Conservation (phyloP, 1,140 invertebrate species). For the Phthorimaea operculella region DNA sequence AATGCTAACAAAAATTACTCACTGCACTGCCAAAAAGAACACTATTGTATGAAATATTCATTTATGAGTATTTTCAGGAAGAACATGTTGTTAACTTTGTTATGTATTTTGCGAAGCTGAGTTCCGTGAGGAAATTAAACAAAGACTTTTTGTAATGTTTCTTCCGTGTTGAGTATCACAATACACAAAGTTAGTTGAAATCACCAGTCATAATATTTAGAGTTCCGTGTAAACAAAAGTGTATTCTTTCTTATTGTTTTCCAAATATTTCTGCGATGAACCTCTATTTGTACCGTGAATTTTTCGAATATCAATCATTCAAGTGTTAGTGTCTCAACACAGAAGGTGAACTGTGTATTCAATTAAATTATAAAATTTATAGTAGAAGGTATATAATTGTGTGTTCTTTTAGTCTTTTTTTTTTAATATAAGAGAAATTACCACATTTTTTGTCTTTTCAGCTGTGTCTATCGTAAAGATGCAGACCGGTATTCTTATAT, state of each 20-base stretch:
- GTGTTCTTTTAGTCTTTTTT: too few species aligned
- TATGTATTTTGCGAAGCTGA: too few species aligned
- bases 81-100: too few species aligned
- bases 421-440: too few species aligned
- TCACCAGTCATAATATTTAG: conserved; percentile 14
- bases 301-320: not conserved
- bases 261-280: conserved; percentile 26
- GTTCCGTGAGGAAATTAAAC: too few species aligned
- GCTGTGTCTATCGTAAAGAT: conserved; percentile 18
- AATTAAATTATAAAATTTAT: not conserved
- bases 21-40: too few species aligned
- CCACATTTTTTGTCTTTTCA: too few species aligned
- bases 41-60: too few species aligned
- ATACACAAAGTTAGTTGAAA: not conserved
- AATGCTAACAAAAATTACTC: too few species aligned
- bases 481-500: conserved; percentile 21
- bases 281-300: conserved; percentile 31
- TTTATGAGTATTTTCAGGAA: too few species aligned
- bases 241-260: conserved; percentile 26
- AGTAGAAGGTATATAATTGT: too few species aligned
- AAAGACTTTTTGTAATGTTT: too few species aligned
- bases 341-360: not conserved
- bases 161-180: conserved; percentile 7
- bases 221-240: conserved; percentile 15
- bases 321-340: not conserved